Percentiles rank a stretch among this genome's conserved stretches.
These are phyloP conservation scores for Hemithea aestivaria DNA, from an alignment of 2,888 invertebrate genomes.

Conservation along the genomic window DNA sequence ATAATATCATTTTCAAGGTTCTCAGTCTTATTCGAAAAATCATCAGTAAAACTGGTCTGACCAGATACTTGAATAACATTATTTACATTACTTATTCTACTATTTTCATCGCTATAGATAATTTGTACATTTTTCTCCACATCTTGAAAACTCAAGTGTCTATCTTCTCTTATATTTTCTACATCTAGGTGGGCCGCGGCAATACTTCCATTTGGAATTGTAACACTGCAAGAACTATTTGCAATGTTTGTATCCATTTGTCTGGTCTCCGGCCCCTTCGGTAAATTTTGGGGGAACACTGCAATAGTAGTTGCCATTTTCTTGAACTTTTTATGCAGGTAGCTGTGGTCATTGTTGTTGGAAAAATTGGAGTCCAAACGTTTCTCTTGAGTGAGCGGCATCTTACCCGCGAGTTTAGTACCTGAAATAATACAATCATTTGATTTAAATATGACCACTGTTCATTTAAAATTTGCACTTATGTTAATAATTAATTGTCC, in stretches of 20 bases:
- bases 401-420: slow-evolving; percentile 63
- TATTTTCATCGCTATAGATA: slow-evolving; percentile 70
- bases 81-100: slow-evolving; percentile 73
- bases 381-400: slow-evolving; percentile 75
- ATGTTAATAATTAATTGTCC: too few relatives aligned
- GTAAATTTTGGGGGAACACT: slow-evolving; percentile 53
- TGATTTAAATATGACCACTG: neutral
- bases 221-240: slow-evolving; percentile 50
- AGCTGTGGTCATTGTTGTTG: slow-evolving; percentile 83
- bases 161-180: slow-evolving; percentile 64
- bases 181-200: slow-evolving; percentile 71
- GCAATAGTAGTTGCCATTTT: slow-evolving; percentile 85
- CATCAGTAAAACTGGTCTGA: slow-evolving; percentile 75
- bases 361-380: slow-evolving; percentile 70
- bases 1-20: slow-evolving; percentile 75
- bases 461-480: too few relatives aligned
- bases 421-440: slow-evolving; percentile 50
- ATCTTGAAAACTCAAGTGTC: slow-evolving; percentile 41
- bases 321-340: slow-evolving; percentile 96
- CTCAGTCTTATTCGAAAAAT: slow-evolving; percentile 78
- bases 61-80: slow-evolving; percentile 72
- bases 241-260: slow-evolving; percentile 53
- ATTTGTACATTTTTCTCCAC: slow-evolving; percentile 75
- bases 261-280: slow-evolving; percentile 52
- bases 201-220: slow-evolving; percentile 69